Evolutionary conservation across 2,113 vertebrate genomes (phyloP), one percentile per base, ranked within the genome.

Genomic region (Gallinago paraguaiae): DNA sequence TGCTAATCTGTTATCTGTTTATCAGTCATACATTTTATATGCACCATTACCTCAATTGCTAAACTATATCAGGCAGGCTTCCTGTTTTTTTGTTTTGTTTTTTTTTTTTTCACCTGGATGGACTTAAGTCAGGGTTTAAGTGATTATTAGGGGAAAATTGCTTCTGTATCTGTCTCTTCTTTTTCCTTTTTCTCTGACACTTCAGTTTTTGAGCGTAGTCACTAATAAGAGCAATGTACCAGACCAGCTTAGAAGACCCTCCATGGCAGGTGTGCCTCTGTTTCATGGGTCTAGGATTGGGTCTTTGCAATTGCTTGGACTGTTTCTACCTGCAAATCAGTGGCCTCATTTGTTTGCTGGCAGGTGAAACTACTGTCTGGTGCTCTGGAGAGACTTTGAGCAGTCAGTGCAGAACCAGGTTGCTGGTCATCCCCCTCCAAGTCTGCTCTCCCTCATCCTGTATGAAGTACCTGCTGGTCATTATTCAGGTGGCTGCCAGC

Each of bases 311-410:
- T 39, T 54, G 13, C 11, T n/a, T 72, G 68, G 23, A 16, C 53
- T 46, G 9, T 56, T 67, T 53, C 48, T 87, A 27, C 22, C 27
- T 71, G 1, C 0, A 1, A 77, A n/a, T n/a, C 0, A 0, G 2
- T 27, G 23, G 17, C 25, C 19, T 88, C 30, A 13, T 56, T 83
- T 85, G 33, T 90, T 68, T 93, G 35, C 63, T 82, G 41, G 6
- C 35, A 80, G 50, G 35, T 91, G 6, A 27, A 88, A 50, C 13
- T 43, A 12, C 10, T 53, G 45, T 3, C 30, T 63, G 65, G 27
- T 61, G 27, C 10, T 35, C 53, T 72, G 15, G 33, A 35, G 45
- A 71, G 51, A 5, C 24, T 60, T 64, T 39, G 39, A 59, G 51
- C 19, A 17, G 7, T 45, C 28, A 25, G 1, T 51, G 48, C 17